phyloP scores from a whole-genome alignment of 2,797 vertebrate genomes.

The Sternarchorhynchus goeldii region DNA sequence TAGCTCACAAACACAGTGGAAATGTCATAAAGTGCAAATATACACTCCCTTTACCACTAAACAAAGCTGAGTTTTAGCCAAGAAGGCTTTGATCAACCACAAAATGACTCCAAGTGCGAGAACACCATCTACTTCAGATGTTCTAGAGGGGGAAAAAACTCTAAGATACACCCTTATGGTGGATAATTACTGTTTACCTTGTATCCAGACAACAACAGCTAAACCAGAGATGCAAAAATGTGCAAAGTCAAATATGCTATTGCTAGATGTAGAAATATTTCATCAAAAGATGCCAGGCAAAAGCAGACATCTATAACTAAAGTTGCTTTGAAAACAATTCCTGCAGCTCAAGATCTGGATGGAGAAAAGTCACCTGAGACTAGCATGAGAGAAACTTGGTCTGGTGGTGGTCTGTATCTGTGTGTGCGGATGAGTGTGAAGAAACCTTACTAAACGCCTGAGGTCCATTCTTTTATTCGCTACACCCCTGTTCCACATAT shows the following conservation, averaged over 20 bases:
- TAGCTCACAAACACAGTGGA: constrained; percentile 7
- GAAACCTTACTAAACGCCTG: too few relatives aligned
- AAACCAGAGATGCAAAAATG: constrained; percentile 7
- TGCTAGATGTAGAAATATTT: constrained; percentile 16
- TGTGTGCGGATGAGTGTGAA: too few relatives aligned
- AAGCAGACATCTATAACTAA: neutral
- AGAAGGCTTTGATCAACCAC: constrained; percentile 48
- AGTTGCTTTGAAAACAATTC: neutral
- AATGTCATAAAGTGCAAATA: constrained; percentile 38
- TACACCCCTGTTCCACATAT: too few relatives aligned
- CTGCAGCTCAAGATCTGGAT: too few relatives aligned
- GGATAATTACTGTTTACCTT: constrained; percentile 51
- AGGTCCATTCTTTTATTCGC: too few relatives aligned
- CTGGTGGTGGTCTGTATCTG: too few relatives aligned
- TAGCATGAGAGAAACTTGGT: too few relatives aligned
- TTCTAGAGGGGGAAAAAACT: constrained; percentile 37
- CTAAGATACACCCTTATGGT: constrained; percentile 37
- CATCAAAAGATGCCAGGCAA: neutral
- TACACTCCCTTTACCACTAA: constrained; percentile 43
- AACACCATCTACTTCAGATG: constrained; percentile 44
- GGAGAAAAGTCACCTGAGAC: too few relatives aligned
- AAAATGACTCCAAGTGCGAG: constrained; percentile 36
- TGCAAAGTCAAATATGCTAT: neutral
- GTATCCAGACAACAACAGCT: constrained; percentile 30
- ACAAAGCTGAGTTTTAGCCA: constrained; percentile 43